Evolutionary conservation across 2,113 vertebrate genomes (phyloP), one percentile per base, ranked within the genome.

Genomic region (Noturus placidus): DNA sequence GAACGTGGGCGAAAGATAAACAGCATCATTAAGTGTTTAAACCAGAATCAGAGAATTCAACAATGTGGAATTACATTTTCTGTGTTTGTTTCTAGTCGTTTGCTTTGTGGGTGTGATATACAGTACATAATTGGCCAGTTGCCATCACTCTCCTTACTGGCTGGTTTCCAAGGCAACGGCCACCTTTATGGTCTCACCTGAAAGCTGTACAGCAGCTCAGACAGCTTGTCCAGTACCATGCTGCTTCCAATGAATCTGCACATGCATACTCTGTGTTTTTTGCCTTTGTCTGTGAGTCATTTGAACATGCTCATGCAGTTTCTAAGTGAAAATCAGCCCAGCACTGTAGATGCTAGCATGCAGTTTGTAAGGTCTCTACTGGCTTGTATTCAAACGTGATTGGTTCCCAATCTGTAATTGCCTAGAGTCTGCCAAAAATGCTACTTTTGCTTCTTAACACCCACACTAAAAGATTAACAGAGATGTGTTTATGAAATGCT

Each of bases 141-240:
- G 76, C 63, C 46, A 80, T 81, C 74, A 78, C 46, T 69, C 79
- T 83, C 25, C 82, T 83, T 84, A n/a, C 87, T 88, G 87, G 82
- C 87, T 84, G 87, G 87, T 88, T 88, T 84, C 87, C 87, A 88
- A 74, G 87, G 87, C 82, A 88, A 88, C 87, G n/a, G 61, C 50
- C 46, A 78, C 65, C 86, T 82, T 35, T 63, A 78, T 9, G 52
- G 82, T 79, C 72, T 61, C 87, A 88, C 72, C 82, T 79, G 87
- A 79, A 54, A 69, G 59, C 82, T 69, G 35, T 84, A 42, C 69
- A n/a, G 82, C 72, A 84, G 25, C 72, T 69, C 87, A 57, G 72
- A 69, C 50, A 83, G 72, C 74, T 78, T 20, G 35, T 88, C 72
- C 76, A 88, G 76, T 69, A 79, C 50, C 57, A 69, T 19, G 61